Evolutionary conservation across 2,888 invertebrate species (phyloP).

Genomic region (Tortricodes alternella): DNA sequence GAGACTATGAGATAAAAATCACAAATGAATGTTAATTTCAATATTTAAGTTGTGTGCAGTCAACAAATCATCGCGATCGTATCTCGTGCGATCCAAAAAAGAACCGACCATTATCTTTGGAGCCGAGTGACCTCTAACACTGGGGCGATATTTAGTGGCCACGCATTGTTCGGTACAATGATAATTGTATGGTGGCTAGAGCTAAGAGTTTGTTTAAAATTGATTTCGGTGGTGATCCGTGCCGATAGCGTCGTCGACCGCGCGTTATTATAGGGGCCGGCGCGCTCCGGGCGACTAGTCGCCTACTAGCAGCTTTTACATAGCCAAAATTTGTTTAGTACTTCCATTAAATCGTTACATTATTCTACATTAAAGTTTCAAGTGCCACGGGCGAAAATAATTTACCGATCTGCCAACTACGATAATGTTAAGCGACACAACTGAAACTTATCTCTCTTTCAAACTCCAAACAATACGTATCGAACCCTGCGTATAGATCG

Average conservation of each 20-base stretch:
- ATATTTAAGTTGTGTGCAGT: constrained; percentile 76
- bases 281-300: constrained; percentile 42
- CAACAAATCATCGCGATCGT: constrained; percentile 79
- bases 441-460: background rate
- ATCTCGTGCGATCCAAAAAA: constrained; percentile 73
- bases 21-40: constrained; percentile 79
- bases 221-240: constrained; percentile 76
- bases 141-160: constrained; percentile 58
- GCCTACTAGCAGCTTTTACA: constrained; percentile 8
- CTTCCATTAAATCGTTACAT: background rate
- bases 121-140: constrained; percentile 74
- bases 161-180: constrained; percentile 70
- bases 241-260: constrained; percentile 66
- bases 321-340: background rate
- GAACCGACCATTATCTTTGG: constrained; percentile 68
- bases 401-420: background rate
- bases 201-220: constrained; percentile 81
- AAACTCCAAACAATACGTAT: background rate
- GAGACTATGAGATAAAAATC: constrained; percentile 61
- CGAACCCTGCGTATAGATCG: constrained; percentile 30
- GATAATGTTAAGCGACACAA: background rate
- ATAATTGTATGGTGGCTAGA: constrained; percentile 78
- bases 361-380: background rate
- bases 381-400: background rate
- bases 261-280: constrained; percentile 62